phyloP scores from a whole-genome alignment of 2,113 vertebrate genomes.

The Callorhinus ursinus region DNA sequence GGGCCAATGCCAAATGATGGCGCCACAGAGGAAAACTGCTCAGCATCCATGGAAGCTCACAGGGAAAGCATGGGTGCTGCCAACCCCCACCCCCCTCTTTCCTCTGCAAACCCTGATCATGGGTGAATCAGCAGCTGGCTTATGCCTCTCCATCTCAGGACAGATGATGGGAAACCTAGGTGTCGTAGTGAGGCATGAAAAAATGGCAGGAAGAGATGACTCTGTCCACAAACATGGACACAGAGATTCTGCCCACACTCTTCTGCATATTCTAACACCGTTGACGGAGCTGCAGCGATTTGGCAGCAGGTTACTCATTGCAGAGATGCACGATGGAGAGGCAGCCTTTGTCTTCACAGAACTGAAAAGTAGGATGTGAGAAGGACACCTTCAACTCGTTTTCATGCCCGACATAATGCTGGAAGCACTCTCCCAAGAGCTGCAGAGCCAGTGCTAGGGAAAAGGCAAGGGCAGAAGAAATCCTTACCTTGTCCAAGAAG shows the following conservation, averaged over 20 bases:
- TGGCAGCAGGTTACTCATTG: background rate
- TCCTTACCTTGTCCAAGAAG: background rate
- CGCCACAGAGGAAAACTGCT: background rate
- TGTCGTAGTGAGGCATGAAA: accelerated
- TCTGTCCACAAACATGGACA: accelerated
- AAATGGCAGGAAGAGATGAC: background rate
- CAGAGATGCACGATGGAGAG: background rate
- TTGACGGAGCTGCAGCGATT: background rate
- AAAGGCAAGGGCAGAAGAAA: background rate
- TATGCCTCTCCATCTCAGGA: background rate
- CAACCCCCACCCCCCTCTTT: accelerated
- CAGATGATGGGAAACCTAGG: accelerated
- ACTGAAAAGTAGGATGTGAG: background rate
- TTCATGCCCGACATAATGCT: background rate
- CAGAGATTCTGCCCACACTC: background rate
- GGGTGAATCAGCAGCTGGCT: background rate
- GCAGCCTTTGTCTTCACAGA: background rate
- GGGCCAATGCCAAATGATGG: background rate
- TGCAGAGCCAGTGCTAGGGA: background rate
- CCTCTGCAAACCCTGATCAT: background rate
- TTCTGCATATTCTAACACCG: background rate
- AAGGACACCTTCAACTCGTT: background rate
- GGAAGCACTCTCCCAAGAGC: too few relatives aligned
- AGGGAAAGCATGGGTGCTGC: accelerated
- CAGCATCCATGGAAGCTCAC: accelerated